Base-by-base conservation (phyloP, 2,888 invertebrate genomes). In the Brachyptera putata region DNA sequence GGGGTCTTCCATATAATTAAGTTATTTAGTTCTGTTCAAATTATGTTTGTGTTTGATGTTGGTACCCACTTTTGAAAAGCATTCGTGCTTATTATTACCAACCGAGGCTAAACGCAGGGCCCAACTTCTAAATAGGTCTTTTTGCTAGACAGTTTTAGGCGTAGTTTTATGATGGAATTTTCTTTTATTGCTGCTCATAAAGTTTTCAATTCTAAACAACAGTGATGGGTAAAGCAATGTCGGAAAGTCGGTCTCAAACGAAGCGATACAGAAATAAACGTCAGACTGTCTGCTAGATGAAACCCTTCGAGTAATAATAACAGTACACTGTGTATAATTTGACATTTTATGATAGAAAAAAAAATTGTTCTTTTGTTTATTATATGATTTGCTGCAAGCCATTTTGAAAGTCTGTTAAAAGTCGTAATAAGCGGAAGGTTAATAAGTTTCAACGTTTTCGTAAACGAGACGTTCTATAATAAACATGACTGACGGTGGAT, bases 381-480 rank as follows among this genome's bases (percentile, higher is more conserved):
- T 30, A 30, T 30, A 7, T 7, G 7, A 7, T 7, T 39, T 39
- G 14, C 39, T 39, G 7, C 39, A 39, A 39, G 39, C 7, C 14
- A n/a, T 5, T n/a, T 39, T 39, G 39, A 39, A 39, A 39, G 9
- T n/a, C 14, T 39, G 39, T 30, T 30, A 30, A 5, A 7, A 30
- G 11, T 30, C 7, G 11, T 30, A 30, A 30, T 30, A 30, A 30
- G 30, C 7, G 30, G 11, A 30, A 30, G 24, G 53, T 53, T 34
- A 53, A 53, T 53, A 36, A 30, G 53, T 16, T 53, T 14, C 22
- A 43, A 34, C 16, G 36, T 53, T 53, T 53, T 34, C 53, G 13
- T 53, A 53, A 53, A 53, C 34, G 34, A 46, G 50, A 53, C 53
- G 53, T 5, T 53, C 18, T 53, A 16, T 18, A 53, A 53, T 22